phyloP scores from a whole-genome alignment of 2,888 invertebrate genomes.

The Anodontia alba region DNA sequence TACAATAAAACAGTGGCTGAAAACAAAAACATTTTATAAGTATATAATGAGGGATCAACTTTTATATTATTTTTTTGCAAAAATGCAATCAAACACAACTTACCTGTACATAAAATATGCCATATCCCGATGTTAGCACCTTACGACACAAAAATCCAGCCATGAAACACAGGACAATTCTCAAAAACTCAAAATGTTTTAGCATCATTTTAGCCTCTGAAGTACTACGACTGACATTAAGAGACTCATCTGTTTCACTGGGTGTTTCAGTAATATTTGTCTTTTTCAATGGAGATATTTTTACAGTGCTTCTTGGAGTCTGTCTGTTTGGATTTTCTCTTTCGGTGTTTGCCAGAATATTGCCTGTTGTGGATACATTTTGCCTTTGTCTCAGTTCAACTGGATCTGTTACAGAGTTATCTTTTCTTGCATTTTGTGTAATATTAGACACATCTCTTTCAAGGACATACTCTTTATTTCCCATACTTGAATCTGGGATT shows the following conservation, averaged over 20 bases:
- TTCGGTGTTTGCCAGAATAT: not conserved
- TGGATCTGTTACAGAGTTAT: not conserved
- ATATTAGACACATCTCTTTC: not conserved
- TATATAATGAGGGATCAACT: too few species aligned
- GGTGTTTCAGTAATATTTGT: conserved; percentile 24
- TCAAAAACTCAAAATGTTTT: conserved; percentile 71
- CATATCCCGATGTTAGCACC: conserved; percentile 70
- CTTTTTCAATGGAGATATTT: conserved; percentile 56
- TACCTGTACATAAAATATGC: conserved; percentile 75
- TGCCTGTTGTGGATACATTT: not conserved
- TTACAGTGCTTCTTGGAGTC: conserved; percentile 47
- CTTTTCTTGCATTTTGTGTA: not conserved
- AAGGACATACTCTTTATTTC: not conserved
- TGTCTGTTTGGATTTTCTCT: not conserved
- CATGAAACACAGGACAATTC: conserved; percentile 70
- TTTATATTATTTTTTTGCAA: too few species aligned
- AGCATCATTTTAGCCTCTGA: conserved; percentile 63
- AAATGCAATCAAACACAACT: too few species aligned
- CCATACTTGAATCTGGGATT: not conserved
- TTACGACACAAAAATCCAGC: conserved; percentile 72
- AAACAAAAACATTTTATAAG: too few species aligned
- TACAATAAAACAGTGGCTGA: too few species aligned
- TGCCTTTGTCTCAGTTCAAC: conserved; percentile 22
- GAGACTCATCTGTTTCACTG: conserved; percentile 44
- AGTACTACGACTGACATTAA: conserved; percentile 57